Base-by-base conservation (phyloP, 1,140 invertebrate genomes). In the Lethrus apterus region DNA sequence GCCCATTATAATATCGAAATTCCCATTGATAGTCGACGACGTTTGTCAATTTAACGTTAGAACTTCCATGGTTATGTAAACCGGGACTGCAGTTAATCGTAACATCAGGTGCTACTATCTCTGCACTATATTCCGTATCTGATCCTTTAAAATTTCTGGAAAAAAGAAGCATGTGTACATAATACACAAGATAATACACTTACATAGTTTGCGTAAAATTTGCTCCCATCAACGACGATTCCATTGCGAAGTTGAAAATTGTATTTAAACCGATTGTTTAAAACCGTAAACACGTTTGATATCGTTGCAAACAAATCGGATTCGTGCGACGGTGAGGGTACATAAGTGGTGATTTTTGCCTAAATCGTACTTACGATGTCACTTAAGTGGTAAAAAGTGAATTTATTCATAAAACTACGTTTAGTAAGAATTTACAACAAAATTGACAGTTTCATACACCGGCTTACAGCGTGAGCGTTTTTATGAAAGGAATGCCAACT, bases 21-120 rank as follows among this genome's bases (percentile, higher is more conserved):
- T 95, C 91, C 92, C 93, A 96, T 47, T 84, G 84, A 64, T 89
- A 95, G 57, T 95, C 89, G 8, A 94, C 90, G 34, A 94, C 78
- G 65, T 86, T 92, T 57, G 84, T 89, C 13, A 93, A 76, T 60
- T 92, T 93, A 5, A 97, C 83, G 68, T 91, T 89, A 0, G 88
- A 91, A 58, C 83, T 86, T 18, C 83, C 87, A 68, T 81, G 80
- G 56, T 75, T 76, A 52, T 86, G 81, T 40, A 62, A 76, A 11
- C 81, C 83, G 13, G 75, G 68, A 44, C 79, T 84, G 14, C 81
- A 79, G 45, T 80, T 70, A 2, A 92, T 75, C 38, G 77, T 76
- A 10, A 90, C 83, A 60, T 88, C 75, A 32, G 74, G 72, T 24
- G 79, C 76, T 58, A 71, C 76, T 15, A 90, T 71, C 58, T 78